A percentile compares a stretch with the other conserved stretches of the same genome.
These are phyloP conservation scores for Cantharis rustica DNA, from an alignment of 2,888 invertebrate species.

Conservation along the genomic window DNA sequence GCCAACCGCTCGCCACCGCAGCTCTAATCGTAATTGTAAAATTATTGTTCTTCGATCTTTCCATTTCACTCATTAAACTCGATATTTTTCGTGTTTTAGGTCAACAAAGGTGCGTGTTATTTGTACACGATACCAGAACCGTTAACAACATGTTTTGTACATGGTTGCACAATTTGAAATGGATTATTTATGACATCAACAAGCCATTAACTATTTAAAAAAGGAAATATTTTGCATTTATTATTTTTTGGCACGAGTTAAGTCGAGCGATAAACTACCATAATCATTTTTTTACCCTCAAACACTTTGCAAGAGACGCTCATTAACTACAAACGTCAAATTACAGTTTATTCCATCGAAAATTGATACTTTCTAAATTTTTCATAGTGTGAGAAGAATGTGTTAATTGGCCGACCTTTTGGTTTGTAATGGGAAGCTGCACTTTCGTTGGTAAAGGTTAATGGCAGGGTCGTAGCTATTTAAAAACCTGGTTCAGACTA, in stretches of 20 bases:
- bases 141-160: slow-evolving; percentile 32
- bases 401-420: neutral
- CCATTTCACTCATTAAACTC: slow-evolving; percentile 19
- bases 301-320: neutral
- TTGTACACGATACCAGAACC: slow-evolving; percentile 30
- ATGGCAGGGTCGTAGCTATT: too few relatives aligned
- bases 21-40: neutral
- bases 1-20: neutral
- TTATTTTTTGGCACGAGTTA: slow-evolving; percentile 7
- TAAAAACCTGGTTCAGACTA: too few relatives aligned
- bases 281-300: slow-evolving; percentile 3
- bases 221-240: slow-evolving; percentile 11
- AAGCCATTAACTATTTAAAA: slow-evolving; percentile 28
- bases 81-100: slow-evolving; percentile 31
- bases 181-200: slow-evolving; percentile 31
- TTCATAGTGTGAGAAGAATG: neutral
- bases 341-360: neutral
- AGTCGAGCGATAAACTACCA: slow-evolving; percentile 4
- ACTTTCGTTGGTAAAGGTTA: neutral
- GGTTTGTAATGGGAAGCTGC: neutral
- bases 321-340: neutral
- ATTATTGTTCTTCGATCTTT: slow-evolving; percentile 21
- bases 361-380: neutral
- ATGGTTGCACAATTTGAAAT: slow-evolving; percentile 31
- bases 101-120: slow-evolving; percentile 29